Evolutionary conservation across 2,888 invertebrate genomes (phyloP).

Genomic region (Pachymerium ferrugineum): DNA sequence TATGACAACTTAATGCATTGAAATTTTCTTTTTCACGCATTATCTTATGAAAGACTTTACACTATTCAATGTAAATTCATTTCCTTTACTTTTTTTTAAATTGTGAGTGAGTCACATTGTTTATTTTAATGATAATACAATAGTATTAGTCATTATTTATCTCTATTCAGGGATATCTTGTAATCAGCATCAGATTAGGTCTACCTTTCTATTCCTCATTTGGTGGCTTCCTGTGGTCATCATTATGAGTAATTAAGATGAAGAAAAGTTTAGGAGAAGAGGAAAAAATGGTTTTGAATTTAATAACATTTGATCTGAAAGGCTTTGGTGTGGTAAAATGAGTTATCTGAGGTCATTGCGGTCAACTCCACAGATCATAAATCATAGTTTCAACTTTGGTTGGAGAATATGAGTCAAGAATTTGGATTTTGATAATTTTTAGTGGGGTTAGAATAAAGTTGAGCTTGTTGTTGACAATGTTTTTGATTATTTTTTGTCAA

Average conservation of each 20-base stretch:
- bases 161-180: slow-evolving; percentile 1
- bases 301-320: not conserved
- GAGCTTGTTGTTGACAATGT: too few species aligned
- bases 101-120: not conserved
- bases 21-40: not conserved
- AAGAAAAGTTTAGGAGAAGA: not conserved
- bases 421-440: too few species aligned
- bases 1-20: not conserved
- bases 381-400: too few species aligned
- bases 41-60: not conserved
- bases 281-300: not conserved
- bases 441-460: too few species aligned
- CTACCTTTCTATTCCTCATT: not conserved
- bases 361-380: not conserved
- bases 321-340: not conserved
- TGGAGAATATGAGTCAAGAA: too few species aligned
- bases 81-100: not conserved
- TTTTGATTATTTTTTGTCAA: too few species aligned
- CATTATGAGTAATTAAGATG: not conserved
- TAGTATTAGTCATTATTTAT: not conserved
- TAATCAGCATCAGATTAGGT: not conserved
- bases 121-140: not conserved
- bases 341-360: not conserved
- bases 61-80: not conserved
- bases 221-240: not conserved